A percentile compares a stretch with the other conserved stretches of the same genome.
Evolutionary conservation across 2,888 invertebrate genomes (phyloP).

Genomic region (Terebella lapidaria): DNA sequence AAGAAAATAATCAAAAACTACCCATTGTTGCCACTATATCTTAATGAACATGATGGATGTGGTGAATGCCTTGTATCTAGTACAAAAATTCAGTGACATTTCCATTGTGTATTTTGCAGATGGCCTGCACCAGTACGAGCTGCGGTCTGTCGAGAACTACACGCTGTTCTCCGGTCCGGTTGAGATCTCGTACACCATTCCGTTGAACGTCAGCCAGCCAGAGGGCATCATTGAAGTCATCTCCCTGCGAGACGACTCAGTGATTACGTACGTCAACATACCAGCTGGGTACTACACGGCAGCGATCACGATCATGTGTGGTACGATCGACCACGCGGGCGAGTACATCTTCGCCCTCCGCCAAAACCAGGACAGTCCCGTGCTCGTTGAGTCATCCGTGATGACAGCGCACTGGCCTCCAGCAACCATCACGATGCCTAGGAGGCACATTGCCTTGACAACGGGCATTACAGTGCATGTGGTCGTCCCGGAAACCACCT

Average conservation of each 20-base stretch:
- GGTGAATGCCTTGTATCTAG: too few species aligned
- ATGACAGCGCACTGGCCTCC: constrained; percentile 10
- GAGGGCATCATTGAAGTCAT: constrained; percentile 35
- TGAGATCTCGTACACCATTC: constrained; percentile 32
- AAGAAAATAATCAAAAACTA: too few species aligned
- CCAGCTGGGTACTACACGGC: constrained; percentile 23
- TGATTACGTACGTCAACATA: constrained; percentile 29
- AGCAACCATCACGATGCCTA: constrained; percentile 1
- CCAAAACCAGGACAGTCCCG: not conserved
- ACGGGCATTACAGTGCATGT: constrained; percentile 1
- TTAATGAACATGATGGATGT: too few species aligned
- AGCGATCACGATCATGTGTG: constrained; percentile 34
- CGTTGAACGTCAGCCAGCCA: constrained; percentile 32
- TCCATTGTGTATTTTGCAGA: not conserved
- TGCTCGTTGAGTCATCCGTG: constrained; percentile 6
- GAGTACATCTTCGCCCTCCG: constrained; percentile 32
- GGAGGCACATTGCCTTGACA: not conserved
- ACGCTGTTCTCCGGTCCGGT: constrained; percentile 39
- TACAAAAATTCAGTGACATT: too few species aligned
- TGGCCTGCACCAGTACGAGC: not conserved
- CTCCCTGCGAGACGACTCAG: constrained; percentile 4
- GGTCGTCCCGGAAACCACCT: not conserved
- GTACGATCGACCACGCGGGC: constrained; percentile 40
- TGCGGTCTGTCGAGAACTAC: constrained; percentile 32
- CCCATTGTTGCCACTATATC: too few species aligned